Percentiles rank a stretch among this genome's conserved stretches.
phyloP scores from a whole-genome alignment of 2,888 invertebrate species.

The Cylloceria caligata region DNA sequence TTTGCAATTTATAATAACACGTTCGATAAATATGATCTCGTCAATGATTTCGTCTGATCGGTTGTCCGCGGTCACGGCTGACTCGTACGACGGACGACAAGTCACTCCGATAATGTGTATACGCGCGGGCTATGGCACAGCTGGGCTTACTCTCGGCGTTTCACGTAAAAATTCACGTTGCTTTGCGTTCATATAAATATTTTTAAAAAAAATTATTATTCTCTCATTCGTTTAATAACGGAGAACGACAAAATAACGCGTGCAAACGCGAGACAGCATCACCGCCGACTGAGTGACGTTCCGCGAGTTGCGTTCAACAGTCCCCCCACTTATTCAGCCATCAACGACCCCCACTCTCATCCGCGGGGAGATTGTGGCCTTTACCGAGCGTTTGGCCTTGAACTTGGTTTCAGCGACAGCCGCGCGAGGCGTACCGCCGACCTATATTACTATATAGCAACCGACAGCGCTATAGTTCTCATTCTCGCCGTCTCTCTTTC shows the following conservation, averaged over 20 bases:
- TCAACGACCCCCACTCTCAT: constrained; percentile 65
- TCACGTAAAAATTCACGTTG: constrained; percentile 25
- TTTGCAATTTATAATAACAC: constrained; percentile 6
- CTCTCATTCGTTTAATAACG: constrained; percentile 60
- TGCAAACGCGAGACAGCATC: constrained; percentile 84
- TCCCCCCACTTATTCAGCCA: constrained; percentile 86
- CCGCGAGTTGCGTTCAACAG: constrained; percentile 88
- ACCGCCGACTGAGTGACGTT: constrained; percentile 84
- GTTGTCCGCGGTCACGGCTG: constrained; percentile 49
- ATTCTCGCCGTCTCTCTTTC: constrained; percentile 4
- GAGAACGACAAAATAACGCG: constrained; percentile 79
- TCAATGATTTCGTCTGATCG: constrained; percentile 32
- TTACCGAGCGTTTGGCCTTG: constrained; percentile 85
- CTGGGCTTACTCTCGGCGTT: constrained; percentile 52
- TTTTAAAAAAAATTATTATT: constrained; percentile 17
- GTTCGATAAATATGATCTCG: constrained; percentile 9
- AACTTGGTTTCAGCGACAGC: constrained; percentile 85
- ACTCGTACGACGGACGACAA: constrained; percentile 35
- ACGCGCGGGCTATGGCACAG: constrained; percentile 66
- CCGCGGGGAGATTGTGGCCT: constrained; percentile 81
- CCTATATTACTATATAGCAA: constrained; percentile 77
- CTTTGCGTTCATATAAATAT: constrained; percentile 2
- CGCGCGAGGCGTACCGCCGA: constrained; percentile 83
- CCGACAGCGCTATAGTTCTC: constrained; percentile 57
- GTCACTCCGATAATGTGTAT: constrained; percentile 60